Evolutionary conservation across 2,113 vertebrate species (phyloP).

Genomic region (Halcyon malimbica): DNA sequence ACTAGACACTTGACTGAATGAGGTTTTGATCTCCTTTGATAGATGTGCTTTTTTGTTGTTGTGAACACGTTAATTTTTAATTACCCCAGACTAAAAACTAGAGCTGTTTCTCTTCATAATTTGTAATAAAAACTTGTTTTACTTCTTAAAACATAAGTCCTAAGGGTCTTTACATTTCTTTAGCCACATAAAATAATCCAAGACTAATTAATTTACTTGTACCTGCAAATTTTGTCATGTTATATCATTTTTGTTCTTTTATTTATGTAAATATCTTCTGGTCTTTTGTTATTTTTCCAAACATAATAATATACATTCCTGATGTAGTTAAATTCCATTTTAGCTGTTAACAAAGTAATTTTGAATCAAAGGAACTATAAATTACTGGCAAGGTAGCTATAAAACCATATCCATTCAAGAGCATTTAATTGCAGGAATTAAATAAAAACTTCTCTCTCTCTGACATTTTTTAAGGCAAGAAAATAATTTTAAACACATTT

Average conservation of each 20-base stretch:
- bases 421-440: background rate
- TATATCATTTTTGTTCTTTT: background rate
- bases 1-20: background rate
- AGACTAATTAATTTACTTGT: background rate
- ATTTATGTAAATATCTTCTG: background rate
- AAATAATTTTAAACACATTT: background rate
- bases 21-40: background rate
- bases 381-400: background rate
- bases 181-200: background rate
- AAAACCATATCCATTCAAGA: background rate
- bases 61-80: background rate
- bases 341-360: background rate
- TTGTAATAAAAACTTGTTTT: background rate
- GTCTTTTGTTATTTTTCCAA: background rate
- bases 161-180: background rate
- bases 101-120: background rate
- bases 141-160: background rate
- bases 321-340: background rate
- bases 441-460: background rate
- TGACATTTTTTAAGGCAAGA: background rate
- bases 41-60: accelerated
- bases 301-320: background rate
- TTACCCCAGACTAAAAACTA: background rate
- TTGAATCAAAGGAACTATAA: background rate
- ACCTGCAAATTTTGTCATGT: background rate